Evolutionary conservation across 37 sponge, comb jelly and placozoan genomes (phyloP), one percentile per base, ranked within the genome.

Genomic region (Mnemiopsis leidyi): DNA sequence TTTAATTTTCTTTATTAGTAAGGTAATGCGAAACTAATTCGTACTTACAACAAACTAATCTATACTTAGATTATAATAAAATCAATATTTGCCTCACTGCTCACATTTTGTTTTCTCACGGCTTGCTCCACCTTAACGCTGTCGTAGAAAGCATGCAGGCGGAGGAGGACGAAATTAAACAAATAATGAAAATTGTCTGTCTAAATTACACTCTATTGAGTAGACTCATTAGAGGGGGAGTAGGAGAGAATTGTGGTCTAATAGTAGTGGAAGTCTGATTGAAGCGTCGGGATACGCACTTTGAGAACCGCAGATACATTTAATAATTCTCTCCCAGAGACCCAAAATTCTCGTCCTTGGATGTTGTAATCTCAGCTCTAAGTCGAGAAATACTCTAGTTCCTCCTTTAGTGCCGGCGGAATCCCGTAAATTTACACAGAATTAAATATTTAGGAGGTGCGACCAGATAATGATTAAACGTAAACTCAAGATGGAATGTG

Each of bases 151-250:
- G 61, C 61, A 48, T 48, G 61, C 61, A 48, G 61, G 61, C n/a
- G n/a, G 13, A 5, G 61, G 61, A 48, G 61, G 61, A 5, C 13
- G 13, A 48, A 18, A 48, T 48, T 13, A 69, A 69, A 69, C 73
- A 69, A 69, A 69, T 69, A 69, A 69, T 69, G 73, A 69, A 69
- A 69, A 69, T 69, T 69, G 73, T 69, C 73, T 69, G 73, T 25
- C 73, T 25, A 69, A 69, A 69, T 69, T 69, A 69, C 28, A 69
- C 7, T 69, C 29, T 69, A 71, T 23, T 29, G 30, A 71, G 75
- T n/a, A n/a, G 75, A 18, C 29, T 26, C 75, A 71, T 23, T 26
- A 71, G 75, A 2, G 75, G 20, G 21, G 13, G 61, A 48, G 61
- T 48, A 48, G 5, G 5, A n/a, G n/a, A 48, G 61, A 48, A 48